Conservation (phyloP, 1,140 invertebrate genomes). For the Maconellicoccus hirsutus region DNA sequence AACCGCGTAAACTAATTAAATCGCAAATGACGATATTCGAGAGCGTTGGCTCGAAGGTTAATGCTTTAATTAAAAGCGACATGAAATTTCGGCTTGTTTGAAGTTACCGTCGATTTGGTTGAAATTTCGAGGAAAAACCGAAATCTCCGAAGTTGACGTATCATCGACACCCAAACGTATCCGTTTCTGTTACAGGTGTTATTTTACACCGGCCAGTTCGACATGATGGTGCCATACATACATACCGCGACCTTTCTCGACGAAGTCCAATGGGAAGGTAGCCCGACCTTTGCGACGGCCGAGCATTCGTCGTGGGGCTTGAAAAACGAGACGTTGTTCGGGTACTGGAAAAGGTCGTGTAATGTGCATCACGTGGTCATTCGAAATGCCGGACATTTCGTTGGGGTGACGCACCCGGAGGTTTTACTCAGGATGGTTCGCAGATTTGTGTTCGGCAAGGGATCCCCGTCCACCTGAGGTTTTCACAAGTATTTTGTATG, state of each 20-base stretch:
- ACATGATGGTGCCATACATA: conserved; percentile 71
- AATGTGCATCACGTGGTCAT: conserved; percentile 64
- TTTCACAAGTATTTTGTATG: too few relatives aligned
- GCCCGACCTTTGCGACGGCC: background rate
- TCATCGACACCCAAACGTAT: too few relatives aligned
- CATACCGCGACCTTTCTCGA: conserved; percentile 41
- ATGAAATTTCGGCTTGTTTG: too few relatives aligned
- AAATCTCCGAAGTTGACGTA: too few relatives aligned
- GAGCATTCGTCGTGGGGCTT: background rate
- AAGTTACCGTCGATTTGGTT: too few relatives aligned
- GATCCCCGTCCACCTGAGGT: too few relatives aligned
- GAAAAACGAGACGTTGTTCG: conserved; percentile 21
- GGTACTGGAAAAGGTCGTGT: conserved; percentile 19
- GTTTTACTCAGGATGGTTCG: conserved; percentile 64
- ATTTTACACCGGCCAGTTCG: conserved; percentile 62
- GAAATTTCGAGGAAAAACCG: too few relatives aligned
- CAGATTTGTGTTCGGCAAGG: conserved; percentile 25
- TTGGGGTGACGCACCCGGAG: conserved; percentile 66
- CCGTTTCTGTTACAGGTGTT: conserved; percentile 46
- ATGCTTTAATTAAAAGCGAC: too few relatives aligned
- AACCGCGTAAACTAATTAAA: too few relatives aligned
- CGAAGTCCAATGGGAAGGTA: background rate
- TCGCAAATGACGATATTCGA: too few relatives aligned
- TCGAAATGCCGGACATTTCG: conserved; percentile 71
- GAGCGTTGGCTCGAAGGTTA: too few relatives aligned